Conservation (phyloP, 2,797 vertebrate genomes). For the Lagodon rhomboides region DNA sequence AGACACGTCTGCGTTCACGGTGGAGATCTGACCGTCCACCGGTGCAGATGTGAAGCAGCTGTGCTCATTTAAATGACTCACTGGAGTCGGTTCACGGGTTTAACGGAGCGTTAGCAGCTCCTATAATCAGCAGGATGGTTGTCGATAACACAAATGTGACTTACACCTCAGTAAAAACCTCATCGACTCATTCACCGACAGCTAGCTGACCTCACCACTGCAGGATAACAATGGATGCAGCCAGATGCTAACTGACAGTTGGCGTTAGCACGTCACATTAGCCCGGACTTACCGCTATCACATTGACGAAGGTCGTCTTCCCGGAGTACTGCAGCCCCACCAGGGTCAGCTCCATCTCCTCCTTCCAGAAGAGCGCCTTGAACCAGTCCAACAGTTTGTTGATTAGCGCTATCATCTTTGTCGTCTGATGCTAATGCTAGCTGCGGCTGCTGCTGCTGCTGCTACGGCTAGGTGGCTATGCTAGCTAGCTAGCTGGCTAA, state of each 20-base stretch:
- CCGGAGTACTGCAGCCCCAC: conserved; percentile 94
- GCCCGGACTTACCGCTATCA: conserved; percentile 91
- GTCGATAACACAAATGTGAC: not conserved
- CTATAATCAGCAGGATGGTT: not conserved
- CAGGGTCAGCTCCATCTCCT: conserved; percentile 94
- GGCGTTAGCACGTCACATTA: conserved; percentile 23
- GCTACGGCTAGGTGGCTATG: conserved; percentile 52
- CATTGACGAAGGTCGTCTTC: conserved; percentile 97
- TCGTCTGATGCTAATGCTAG: conserved; percentile 55
- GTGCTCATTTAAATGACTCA: not conserved
- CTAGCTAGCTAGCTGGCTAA: conserved; percentile 70
- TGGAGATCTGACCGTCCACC: not conserved
- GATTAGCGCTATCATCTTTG: conserved; percentile 92
- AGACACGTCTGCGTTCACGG: too few relatives aligned
- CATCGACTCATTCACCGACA: not conserved
- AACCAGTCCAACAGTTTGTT: conserved; percentile 94
- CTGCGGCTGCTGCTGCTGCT: conserved; percentile 26
- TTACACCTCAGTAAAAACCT: rapidly evolving
- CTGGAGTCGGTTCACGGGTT: not conserved
- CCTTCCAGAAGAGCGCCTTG: conserved; percentile 93
- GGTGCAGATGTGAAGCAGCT: conserved; percentile 3
- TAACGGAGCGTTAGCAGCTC: not conserved
- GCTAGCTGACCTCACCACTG: conserved; percentile 63
- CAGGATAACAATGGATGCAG: conserved; percentile 70
- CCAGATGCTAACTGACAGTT: conserved; percentile 64